Conservation (phyloP, 37 sponge, comb jelly and placozoan genomes). For the Mnemiopsis leidyi region DNA sequence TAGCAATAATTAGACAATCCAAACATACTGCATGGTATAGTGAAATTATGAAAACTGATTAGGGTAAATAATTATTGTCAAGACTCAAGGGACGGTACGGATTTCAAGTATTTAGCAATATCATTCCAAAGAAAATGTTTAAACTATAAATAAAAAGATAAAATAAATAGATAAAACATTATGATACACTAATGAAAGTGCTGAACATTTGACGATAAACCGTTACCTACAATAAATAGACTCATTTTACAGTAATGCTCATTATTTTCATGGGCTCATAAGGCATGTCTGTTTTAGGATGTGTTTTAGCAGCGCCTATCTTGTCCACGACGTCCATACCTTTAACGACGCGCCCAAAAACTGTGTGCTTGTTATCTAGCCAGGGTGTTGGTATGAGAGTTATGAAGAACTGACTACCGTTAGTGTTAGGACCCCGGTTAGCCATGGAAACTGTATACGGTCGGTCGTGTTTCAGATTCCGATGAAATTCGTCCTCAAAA, state of each 20-base stretch:
- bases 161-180: no score
- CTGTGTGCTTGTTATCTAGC: constrained; percentile 97
- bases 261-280: constrained; percentile 92
- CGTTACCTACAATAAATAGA: neutral
- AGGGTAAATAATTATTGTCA: no score
- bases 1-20: neutral
- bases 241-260: constrained; percentile 82
- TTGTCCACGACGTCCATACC: constrained; percentile 95
- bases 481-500: constrained; percentile 96
- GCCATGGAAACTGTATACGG: constrained; percentile 96
- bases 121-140: no score
- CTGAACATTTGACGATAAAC: no score
- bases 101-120: no score
- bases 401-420: constrained; percentile 97
- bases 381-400: constrained; percentile 92
- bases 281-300: constrained; percentile 87
- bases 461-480: constrained; percentile 85
- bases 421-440: constrained; percentile 95
- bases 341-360: constrained; percentile 88
- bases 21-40: no score
- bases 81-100: no score
- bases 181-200: no score
- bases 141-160: no score
- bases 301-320: constrained; percentile 82
- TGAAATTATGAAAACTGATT: no score